Conservation (phyloP, 2,888 invertebrate genomes). For the Melinaea marsaeus region DNA sequence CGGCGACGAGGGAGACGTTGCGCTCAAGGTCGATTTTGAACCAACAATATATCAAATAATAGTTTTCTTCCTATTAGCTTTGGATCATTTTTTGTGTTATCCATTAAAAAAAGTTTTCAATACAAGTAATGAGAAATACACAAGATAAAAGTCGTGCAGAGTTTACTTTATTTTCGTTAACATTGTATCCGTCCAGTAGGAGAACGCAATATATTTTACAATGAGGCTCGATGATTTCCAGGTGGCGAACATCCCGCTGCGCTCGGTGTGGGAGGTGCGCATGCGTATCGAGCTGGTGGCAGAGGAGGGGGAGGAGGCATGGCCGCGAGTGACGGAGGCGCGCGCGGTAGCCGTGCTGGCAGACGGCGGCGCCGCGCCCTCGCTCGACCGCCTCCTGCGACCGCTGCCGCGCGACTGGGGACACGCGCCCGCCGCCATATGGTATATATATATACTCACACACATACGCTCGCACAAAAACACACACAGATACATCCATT, state of each 20-base stretch:
- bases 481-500: background rate
- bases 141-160: too few species aligned
- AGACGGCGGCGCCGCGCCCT: constrained; percentile 30
- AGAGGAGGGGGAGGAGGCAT: constrained; percentile 43
- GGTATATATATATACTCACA: constrained; percentile 38
- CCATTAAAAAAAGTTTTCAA: too few species aligned
- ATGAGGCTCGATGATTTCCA: constrained; percentile 26
- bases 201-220: background rate
- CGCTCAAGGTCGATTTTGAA: constrained; percentile 48
- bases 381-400: constrained; percentile 33
- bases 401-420: constrained; percentile 55
- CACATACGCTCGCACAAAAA: background rate
- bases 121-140: too few species aligned
- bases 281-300: constrained; percentile 47
- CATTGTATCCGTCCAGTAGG: background rate
- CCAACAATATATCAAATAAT: background rate
- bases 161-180: background rate
- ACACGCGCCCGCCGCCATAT: constrained; percentile 56
- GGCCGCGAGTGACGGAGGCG: constrained; percentile 48
- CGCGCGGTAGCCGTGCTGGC: constrained; percentile 42
- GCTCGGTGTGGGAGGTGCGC: constrained; percentile 61
- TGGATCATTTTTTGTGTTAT: too few species aligned
- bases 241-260: constrained; percentile 64
- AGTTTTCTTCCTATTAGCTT: too few species aligned
- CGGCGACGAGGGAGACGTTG: constrained; percentile 39